Percentiles rank a stretch among this genome's conserved stretches.
phyloP scores from a whole-genome alignment of 2,113 vertebrate genomes.

The Albula glossodonta region DNA sequence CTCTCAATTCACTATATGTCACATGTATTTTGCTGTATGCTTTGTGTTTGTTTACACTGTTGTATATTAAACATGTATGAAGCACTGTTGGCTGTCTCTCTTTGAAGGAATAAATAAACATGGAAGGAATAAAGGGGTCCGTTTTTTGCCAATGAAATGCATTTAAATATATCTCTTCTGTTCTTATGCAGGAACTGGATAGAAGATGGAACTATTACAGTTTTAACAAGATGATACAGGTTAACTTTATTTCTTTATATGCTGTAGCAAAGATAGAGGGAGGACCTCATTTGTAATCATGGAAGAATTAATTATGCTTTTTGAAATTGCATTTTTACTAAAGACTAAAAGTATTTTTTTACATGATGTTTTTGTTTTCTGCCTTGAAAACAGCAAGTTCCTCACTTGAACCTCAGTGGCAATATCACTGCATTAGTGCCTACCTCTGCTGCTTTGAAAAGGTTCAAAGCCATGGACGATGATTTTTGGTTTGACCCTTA shows the following conservation, averaged over 20 bases:
- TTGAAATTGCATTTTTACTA: too few relatives aligned
- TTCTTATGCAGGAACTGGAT: slow-evolving; percentile 78
- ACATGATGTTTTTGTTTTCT: background rate
- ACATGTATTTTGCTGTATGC: too few relatives aligned
- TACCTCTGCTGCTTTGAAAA: slow-evolving; percentile 61
- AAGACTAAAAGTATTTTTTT: background rate
- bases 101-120: too few relatives aligned
- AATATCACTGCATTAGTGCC: slow-evolving; percentile 83
- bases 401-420: slow-evolving; percentile 56
- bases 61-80: too few relatives aligned
- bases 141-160: background rate
- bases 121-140: background rate
- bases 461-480: slow-evolving; percentile 55
- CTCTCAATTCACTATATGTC: too few relatives aligned
- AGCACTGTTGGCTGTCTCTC: too few relatives aligned
- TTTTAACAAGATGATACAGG: slow-evolving; percentile 76
- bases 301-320: background rate
- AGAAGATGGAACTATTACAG: slow-evolving; percentile 60
- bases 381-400: background rate
- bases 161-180: background rate
- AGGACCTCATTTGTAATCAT: background rate
- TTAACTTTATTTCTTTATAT: slow-evolving; percentile 48
- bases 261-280: background rate
- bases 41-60: too few relatives aligned
- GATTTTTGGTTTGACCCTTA: slow-evolving; percentile 75